Percentiles rank a stretch among this genome's conserved stretches.
These are phyloP conservation scores for Euleptes europaea DNA, from an alignment of 2,113 vertebrate species.

Conservation along the genomic window DNA sequence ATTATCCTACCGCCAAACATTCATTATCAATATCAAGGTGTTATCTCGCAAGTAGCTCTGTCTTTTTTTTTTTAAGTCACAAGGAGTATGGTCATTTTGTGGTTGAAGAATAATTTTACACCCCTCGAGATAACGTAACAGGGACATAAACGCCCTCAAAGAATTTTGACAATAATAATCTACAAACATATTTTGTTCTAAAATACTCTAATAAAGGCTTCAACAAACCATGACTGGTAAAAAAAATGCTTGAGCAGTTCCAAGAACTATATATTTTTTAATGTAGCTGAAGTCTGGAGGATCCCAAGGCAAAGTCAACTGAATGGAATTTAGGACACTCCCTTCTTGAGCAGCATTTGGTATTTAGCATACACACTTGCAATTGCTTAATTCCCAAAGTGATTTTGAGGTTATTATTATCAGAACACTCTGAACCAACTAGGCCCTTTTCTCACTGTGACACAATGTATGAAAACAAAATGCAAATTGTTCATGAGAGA, in stretches of 20 bases:
- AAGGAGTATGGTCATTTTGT: not conserved
- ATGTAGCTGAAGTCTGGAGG: conserved; percentile 1
- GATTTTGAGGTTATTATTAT: not conserved
- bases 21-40: not conserved
- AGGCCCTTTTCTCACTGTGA: not conserved
- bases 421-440: conserved; percentile 14
- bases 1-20: not conserved
- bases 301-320: not conserved
- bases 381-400: not conserved
- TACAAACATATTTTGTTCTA: not conserved
- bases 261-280: not conserved
- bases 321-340: not conserved
- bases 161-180: not conserved
- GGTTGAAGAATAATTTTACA: not conserved
- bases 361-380: not conserved
- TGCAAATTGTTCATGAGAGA: not conserved
- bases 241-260: not conserved
- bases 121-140: conserved; percentile 23
- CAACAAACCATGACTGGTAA: not conserved
- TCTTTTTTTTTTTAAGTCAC: not conserved
- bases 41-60: not conserved
- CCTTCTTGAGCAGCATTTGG: not conserved
- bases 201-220: not conserved
- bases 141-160: conserved; percentile 1
- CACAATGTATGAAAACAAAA: conserved; percentile 13